These are phyloP conservation scores for Neodiprion pinetum DNA, from an alignment of 1,140 invertebrate genomes.

Conservation along the genomic window DNA sequence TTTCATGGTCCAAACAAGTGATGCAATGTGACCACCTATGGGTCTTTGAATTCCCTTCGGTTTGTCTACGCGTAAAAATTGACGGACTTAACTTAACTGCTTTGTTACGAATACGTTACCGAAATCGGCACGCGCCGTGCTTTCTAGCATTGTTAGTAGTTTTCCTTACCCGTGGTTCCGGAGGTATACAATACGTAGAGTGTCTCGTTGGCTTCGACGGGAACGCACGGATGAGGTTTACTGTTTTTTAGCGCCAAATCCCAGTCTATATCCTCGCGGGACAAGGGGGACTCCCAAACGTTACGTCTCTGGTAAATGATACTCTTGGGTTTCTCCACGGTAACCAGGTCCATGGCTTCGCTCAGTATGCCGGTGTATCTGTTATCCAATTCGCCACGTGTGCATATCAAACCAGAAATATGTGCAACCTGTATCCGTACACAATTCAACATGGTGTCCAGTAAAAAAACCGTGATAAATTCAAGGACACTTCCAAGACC, in stretches of 20 bases:
- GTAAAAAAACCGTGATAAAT: too few species aligned
- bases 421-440: not conserved
- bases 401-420: not conserved
- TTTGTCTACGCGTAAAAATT: conserved; percentile 63
- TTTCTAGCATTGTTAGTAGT: not conserved
- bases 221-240: conserved; percentile 79
- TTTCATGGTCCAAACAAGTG: conserved; percentile 84
- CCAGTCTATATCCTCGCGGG: conserved; percentile 77
- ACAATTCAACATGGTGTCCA: not conserved
- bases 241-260: conserved; percentile 71
- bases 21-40: conserved; percentile 85
- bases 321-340: conserved; percentile 74
- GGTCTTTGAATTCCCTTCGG: conserved; percentile 88
- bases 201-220: conserved; percentile 87
- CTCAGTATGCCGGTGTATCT: conserved; percentile 91
- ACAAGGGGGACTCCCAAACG: conserved; percentile 69
- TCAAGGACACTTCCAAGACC: too few species aligned
- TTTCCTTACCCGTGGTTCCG: conserved; percentile 76
- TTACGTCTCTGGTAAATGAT: conserved; percentile 82
- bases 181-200: conserved; percentile 94
- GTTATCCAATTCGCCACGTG: conserved; percentile 29
- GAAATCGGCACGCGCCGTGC: not conserved
- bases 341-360: conserved; percentile 78
- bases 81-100: not conserved
- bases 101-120: too few species aligned